Base-by-base conservation (phyloP, 1,140 invertebrate genomes). In the Bombus polaris region DNA sequence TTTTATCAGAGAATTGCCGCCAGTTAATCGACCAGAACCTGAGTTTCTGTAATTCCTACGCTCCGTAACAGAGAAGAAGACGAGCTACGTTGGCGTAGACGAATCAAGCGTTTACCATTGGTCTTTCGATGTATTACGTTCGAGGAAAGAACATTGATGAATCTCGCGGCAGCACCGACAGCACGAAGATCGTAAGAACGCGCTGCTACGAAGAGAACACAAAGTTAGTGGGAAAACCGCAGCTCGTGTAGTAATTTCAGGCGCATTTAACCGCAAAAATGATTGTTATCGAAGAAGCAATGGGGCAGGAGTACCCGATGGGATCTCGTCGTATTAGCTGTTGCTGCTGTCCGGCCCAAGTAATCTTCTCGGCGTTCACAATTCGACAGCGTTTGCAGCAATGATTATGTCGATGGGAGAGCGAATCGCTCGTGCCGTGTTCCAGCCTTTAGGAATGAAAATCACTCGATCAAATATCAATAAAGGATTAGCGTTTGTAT, bases 241-340 rank as follows among this genome's bases (percentile, higher is more conserved):
- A 88, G 79, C 86, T 92, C 92, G 86, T 92, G 91, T 89, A 93
- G 92, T 85, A 94, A 94, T 94, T 93, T 94, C 85, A 92, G 87
- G 62, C 53, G 44, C 92, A 91, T 91, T 94, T 93, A 94, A 93
- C 91, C 90, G 86, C 93, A 93, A 92, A 94, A 93, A 92, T 93
- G 92, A 94, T 94, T 92, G 91, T 93, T 93, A 94, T 94, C 91
- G 86, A 81, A 18, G 42, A 22, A 4, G 13, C 39, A 42, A 42
- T 2, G 39, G 39, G 70, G 25, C 87, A 82, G 75, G 44, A 39
- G 25, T 25, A 57, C 47, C 39, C 62, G 68, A 74, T 87, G 57
- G 66, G 72, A 85, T 70, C 57, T 66, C 75, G 86, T 89, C 75
- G 86, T 89, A 91, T 93, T 83, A 62, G 37, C 71, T 68, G 70